A percentile compares a stretch with the other conserved stretches of the same genome.
Evolutionary conservation across 1,140 invertebrate species (phyloP).

Genomic region (Pseudachorutes palmiensis): DNA sequence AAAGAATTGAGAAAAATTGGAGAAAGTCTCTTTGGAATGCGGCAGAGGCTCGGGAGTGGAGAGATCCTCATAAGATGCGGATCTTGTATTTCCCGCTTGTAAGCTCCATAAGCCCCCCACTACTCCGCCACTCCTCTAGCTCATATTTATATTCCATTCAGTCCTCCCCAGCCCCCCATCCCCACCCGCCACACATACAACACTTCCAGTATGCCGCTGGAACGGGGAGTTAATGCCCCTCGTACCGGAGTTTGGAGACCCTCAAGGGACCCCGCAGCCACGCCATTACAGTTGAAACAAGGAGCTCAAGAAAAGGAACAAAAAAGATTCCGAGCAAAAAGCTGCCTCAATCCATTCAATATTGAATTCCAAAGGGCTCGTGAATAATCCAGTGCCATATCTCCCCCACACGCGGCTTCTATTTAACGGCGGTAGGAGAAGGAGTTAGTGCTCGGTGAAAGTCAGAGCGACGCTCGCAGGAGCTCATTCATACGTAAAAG

Average conservation of each 20-base stretch:
- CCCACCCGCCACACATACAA: no score
- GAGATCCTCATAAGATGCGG: neutral
- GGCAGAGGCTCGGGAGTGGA: neutral
- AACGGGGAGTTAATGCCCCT: neutral
- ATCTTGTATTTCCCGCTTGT: neutral
- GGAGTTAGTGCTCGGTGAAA: no score
- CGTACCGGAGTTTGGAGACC: neutral
- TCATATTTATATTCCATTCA: neutral
- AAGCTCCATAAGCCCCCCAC: neutral
- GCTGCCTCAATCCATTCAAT: no score
- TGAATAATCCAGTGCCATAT: neutral
- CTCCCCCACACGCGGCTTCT: no score
- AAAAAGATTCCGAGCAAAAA: neutral
- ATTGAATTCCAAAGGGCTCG: neutral
- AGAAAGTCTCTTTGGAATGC: constrained; percentile 5
- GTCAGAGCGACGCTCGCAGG: no score
- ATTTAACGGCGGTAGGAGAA: no score
- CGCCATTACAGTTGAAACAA: neutral
- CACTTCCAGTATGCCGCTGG: neutral
- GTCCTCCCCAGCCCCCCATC: neutral
- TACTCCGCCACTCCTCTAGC: no score
- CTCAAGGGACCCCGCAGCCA: constrained; percentile 3
- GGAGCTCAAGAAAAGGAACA: neutral
- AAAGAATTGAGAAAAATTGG: constrained; percentile 11
- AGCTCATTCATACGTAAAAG: neutral